Conservation (phyloP, 2,113 vertebrate genomes). For the Epinephelus cyanopodus region DNA sequence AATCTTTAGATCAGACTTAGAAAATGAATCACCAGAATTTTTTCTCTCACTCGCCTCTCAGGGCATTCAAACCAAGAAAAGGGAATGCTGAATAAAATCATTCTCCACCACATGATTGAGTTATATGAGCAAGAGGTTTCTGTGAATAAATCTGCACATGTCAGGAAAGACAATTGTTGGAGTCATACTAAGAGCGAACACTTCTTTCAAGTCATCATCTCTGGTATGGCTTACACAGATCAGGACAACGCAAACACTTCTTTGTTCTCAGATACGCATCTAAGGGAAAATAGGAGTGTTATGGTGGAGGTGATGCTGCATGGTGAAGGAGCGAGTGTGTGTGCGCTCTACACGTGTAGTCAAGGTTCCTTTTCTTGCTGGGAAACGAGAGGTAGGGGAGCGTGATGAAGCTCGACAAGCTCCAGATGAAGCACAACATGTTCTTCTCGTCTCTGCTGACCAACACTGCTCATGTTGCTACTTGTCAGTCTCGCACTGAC, state of each 20-base stretch:
- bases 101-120: neutral
- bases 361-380: neutral
- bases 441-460: slow-evolving; percentile 9
- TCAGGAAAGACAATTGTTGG: neutral
- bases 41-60: too few relatives aligned
- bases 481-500: slow-evolving; percentile 4
- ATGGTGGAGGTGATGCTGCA: neutral
- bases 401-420: slow-evolving; percentile 24
- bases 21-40: too few relatives aligned
- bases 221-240: neutral
- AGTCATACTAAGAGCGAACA: neutral
- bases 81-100: neutral
- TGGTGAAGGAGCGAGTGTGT: neutral
- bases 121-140: neutral
- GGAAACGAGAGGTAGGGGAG: neutral
- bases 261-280: neutral
- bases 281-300: neutral
- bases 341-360: neutral
- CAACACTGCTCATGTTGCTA: slow-evolving; percentile 9
- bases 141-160: neutral
- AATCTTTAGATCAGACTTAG: too few relatives aligned
- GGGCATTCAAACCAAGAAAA: too few relatives aligned
- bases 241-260: neutral
- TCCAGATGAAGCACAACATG: slow-evolving; percentile 11
- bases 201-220: neutral